Percentiles rank a stretch among this genome's conserved stretches.
Evolutionary conservation across 2,888 invertebrate species (phyloP).

Genomic region (Dioctria linearis): DNA sequence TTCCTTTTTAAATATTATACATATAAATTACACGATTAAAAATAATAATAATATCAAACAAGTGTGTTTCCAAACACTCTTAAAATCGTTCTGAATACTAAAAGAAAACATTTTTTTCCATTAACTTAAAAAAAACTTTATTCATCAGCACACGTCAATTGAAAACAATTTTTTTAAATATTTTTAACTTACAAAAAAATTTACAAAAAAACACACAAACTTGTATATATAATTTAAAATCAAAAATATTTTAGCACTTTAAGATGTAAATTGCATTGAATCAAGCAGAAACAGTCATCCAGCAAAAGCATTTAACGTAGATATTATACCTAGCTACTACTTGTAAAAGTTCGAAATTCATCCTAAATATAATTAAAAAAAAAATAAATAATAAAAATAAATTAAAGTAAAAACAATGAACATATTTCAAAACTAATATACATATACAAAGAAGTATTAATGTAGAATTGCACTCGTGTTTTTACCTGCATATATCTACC

Average conservation of each 20-base stretch:
- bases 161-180: neutral
- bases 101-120: no score
- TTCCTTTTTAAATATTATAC: no score
- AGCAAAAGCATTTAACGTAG: constrained; percentile 50
- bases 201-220: no score
- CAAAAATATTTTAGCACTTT: constrained; percentile 19
- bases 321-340: no score
- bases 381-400: no score
- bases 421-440: neutral
- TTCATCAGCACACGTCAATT: neutral
- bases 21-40: no score
- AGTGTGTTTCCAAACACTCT: no score
- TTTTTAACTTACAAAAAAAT: no score
- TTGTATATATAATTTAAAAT: neutral
- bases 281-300: constrained; percentile 48
- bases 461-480: constrained; percentile 23
- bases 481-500: constrained; percentile 1
- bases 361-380: constrained; percentile 16
- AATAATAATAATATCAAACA: no score
- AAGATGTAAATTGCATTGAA: constrained; percentile 52
- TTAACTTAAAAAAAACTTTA: no score
- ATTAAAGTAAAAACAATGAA: constrained; percentile 5
- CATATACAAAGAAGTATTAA: neutral
- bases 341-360: constrained; percentile 7
- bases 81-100: no score